A percentile compares a stretch with the other conserved stretches of the same genome.
Conservation (phyloP, 2,113 vertebrate genomes). For the Noctilio leporinus region DNA sequence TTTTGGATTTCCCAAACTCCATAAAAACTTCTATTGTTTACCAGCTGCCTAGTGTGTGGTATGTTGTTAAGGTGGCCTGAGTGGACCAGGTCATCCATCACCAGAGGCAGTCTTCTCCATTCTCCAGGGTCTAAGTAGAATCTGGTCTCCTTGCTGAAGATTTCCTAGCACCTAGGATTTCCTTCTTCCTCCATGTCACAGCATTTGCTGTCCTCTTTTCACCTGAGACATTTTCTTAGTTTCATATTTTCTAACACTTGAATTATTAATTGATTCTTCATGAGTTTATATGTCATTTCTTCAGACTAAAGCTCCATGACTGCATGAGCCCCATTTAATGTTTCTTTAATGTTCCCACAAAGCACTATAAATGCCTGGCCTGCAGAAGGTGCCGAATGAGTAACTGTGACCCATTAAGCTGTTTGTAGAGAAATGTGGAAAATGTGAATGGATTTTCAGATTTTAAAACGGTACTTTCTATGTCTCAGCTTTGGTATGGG, state of each 20-base stretch:
- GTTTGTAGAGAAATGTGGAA: not conserved
- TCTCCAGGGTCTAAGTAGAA: not conserved
- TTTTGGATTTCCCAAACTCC: not conserved
- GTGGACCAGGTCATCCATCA: too few relatives aligned
- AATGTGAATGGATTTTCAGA: not conserved
- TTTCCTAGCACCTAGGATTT: not conserved
- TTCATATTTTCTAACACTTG: not conserved
- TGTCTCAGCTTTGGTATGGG: not conserved
- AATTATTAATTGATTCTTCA: not conserved
- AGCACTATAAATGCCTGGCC: not conserved
- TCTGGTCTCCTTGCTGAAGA: not conserved
- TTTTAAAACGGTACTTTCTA: not conserved
- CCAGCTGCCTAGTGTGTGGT: not conserved
- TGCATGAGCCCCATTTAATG: not conserved
- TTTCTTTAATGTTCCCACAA: not conserved
- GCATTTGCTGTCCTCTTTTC: not conserved
- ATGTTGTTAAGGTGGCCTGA: not conserved
- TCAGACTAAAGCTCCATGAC: not conserved
- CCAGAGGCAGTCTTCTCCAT: not conserved
- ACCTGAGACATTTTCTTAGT: not conserved
- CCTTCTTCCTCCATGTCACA: not conserved
- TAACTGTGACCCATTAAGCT: not conserved
- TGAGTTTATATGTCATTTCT: not conserved
- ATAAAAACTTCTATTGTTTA: not conserved
- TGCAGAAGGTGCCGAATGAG: not conserved